Evolutionary conservation across 1,140 invertebrate species (phyloP).

Genomic region (Drosophila tristis): DNA sequence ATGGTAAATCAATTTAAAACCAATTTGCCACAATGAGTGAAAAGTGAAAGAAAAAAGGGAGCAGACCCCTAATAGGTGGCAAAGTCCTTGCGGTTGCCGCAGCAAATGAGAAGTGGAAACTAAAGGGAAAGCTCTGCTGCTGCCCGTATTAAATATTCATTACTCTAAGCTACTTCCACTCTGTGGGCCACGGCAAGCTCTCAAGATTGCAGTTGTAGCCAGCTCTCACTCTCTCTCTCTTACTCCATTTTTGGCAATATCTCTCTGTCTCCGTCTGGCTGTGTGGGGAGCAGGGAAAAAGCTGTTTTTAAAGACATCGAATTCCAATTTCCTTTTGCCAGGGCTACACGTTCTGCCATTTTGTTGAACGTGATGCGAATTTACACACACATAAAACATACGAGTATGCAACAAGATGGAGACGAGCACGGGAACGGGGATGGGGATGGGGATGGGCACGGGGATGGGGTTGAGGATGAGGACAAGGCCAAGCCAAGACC

Average conservation of each 20-base stretch:
- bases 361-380: slow-evolving; percentile 72
- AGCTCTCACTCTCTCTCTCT: slow-evolving; percentile 9
- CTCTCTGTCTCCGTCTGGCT: not conserved
- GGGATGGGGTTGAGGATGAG: no score
- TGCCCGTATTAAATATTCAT: slow-evolving; percentile 76
- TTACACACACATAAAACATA: slow-evolving; percentile 54
- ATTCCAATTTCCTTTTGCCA: slow-evolving; percentile 71
- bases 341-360: slow-evolving; percentile 70
- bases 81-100: slow-evolving; percentile 47
- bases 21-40: slow-evolving; percentile 69
- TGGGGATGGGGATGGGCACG: not conserved
- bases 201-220: slow-evolving; percentile 39
- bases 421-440: no score
- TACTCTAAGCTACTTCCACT: slow-evolving; percentile 66
- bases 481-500: slow-evolving; percentile 22
- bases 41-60: slow-evolving; percentile 28
- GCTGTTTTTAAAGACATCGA: slow-evolving; percentile 78
- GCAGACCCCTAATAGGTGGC: slow-evolving; percentile 3
- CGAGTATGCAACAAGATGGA: slow-evolving; percentile 40
- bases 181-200: slow-evolving; percentile 3
- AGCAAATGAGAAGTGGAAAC: slow-evolving; percentile 64
- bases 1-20: slow-evolving; percentile 83
- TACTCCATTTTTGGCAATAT: slow-evolving; percentile 16
- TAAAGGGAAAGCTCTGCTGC: slow-evolving; percentile 33
- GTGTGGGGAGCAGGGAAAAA: slow-evolving; percentile 40